A percentile compares a stretch with the other conserved stretches of the same genome.
phyloP scores from a whole-genome alignment of 92 coral and sea anemone genomes.

The Heliopora coerulea region DNA sequence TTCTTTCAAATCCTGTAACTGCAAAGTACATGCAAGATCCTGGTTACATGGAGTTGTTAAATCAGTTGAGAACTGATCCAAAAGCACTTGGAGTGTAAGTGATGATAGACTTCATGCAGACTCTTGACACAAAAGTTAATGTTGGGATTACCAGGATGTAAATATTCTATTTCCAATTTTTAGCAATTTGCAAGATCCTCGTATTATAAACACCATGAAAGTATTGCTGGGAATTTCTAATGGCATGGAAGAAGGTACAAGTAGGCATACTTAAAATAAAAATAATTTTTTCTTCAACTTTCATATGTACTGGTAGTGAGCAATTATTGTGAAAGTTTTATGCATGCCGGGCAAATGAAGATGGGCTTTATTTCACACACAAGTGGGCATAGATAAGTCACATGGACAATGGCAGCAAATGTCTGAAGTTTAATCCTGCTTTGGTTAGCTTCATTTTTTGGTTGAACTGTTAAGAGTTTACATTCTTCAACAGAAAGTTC shows the following conservation, averaged over 20 bases:
- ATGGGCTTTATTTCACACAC: no score
- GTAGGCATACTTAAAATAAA: background rate
- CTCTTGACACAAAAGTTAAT: background rate
- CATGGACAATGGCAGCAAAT: no score
- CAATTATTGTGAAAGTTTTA: no score
- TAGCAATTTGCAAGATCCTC: conserved; percentile 78
- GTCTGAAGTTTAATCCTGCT: no score
- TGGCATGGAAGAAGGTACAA: conserved; percentile 42
- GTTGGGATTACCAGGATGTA: no score
- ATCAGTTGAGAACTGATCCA: conserved; percentile 63
- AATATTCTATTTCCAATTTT: background rate
- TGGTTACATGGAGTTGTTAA: conserved; percentile 58
- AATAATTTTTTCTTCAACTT: no score
- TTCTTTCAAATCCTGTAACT: conserved; percentile 78
- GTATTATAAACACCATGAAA: conserved; percentile 85
- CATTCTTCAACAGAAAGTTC: conserved; percentile 10
- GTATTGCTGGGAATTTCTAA: conserved; percentile 72
- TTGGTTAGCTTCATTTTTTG: no score
- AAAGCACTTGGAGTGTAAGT: conserved; percentile 72
- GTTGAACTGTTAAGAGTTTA: no score
- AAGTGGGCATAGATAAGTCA: no score
- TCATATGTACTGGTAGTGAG: no score
- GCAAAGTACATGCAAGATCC: conserved; percentile 74
- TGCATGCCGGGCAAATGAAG: no score
- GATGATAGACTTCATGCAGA: no score